Base-by-base conservation (phyloP, 2,797 vertebrate genomes). In the Neosilurus hyrtlii region DNA sequence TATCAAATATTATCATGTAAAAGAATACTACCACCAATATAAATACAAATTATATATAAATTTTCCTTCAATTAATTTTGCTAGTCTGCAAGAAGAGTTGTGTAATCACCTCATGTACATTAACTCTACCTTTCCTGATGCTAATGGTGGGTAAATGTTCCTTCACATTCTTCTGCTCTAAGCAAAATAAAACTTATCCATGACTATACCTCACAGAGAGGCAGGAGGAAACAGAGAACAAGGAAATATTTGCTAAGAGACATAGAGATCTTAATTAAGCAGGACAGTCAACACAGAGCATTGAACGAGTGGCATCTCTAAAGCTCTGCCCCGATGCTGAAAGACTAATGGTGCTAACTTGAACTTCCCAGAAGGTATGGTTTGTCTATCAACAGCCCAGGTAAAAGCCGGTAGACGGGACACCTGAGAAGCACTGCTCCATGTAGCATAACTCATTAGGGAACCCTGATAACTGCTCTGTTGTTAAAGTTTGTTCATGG, bases 301-400 rank as follows among this genome's bases (percentile, higher is more conserved):
- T 76, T 85, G 79, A 82, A 89, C 83, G 52, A 86, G 82, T 81
- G 80, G 75, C 86, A 84, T 87, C 83, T 82, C 68, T 52, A 65
- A 84, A 88, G 83, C 83, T 51, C 72, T 81, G 81, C 79, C 83
- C 82, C 63, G 49, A 88, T 43, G 88, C 83, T 90, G 90, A 91
- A 90, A 91, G 90, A 89, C 87, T 90, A 89, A 89, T 89, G 87
- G 86, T 49, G 65, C 88, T 84, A 87, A 89, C 84, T 86, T 89
- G 84, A 90, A 89, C 87, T 89, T 88, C 88, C 89, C 82, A 85
- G 87, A 88, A 88, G 87, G 89, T 88, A 91, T 67, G 72, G 82
- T 88, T 83, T 84, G 86, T 91, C 90, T 77, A 59, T 91, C 89
- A 91, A 88, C 90, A 88, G 85, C 37, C 63, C 52, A 67, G 78